Conservation (phyloP, 2,888 invertebrate species). For the Acronicta alni region DNA sequence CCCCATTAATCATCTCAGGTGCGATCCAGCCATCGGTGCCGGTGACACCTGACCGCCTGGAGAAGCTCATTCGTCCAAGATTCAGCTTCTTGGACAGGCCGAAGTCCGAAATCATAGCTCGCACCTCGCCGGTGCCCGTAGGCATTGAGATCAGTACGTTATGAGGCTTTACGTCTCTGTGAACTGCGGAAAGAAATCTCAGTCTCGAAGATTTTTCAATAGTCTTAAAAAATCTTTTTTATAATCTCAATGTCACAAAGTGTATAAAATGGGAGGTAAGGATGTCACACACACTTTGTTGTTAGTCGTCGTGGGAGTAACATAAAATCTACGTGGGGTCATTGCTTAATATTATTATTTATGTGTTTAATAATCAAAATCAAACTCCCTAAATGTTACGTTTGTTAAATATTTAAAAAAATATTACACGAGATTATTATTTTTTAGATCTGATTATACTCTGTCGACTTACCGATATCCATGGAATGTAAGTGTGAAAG, state of each 20-base stretch:
- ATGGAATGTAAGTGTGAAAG: constrained; percentile 97
- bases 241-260: too few relatives aligned
- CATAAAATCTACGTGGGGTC: too few relatives aligned
- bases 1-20: constrained; percentile 97
- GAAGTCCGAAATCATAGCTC: constrained; percentile 99
- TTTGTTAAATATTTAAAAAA: too few relatives aligned
- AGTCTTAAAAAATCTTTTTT: too few relatives aligned
- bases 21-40: constrained; percentile 99
- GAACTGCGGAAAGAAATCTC: constrained; percentile 90
- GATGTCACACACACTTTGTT: too few relatives aligned
- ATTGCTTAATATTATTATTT: too few relatives aligned
- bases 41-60: constrained; percentile 95
- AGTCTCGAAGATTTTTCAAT: neutral
- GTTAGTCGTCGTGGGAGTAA: too few relatives aligned
- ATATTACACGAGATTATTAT: too few relatives aligned
- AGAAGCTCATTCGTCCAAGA: constrained; percentile 96
- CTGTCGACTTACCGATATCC: constrained; percentile 93
- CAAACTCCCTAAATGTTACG: too few relatives aligned
- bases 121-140: constrained; percentile 92
- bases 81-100: constrained; percentile 99
- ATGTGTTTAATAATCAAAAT: too few relatives aligned
- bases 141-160: constrained; percentile 97
- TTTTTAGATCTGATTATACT: too few relatives aligned
- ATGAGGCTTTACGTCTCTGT: constrained; percentile 99
- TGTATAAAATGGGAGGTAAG: too few relatives aligned